Evolutionary conservation across 1,140 invertebrate genomes (phyloP).

Genomic region (Bombus affinis): DNA sequence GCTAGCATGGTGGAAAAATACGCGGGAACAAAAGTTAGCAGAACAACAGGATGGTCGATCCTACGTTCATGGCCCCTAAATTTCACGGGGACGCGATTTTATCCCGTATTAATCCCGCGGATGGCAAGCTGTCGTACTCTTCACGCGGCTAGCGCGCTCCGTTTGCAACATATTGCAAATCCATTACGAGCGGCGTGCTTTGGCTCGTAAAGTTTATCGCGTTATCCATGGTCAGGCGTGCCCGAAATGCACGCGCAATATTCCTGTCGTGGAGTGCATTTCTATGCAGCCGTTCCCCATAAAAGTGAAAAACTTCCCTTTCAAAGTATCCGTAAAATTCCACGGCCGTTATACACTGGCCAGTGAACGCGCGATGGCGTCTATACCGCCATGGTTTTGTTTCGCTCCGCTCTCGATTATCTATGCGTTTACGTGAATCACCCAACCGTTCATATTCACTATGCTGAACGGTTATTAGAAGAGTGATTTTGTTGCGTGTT

Average conservation of each 20-base stretch:
- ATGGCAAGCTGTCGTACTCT: slow-evolving; percentile 58
- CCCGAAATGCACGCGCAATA: slow-evolving; percentile 61
- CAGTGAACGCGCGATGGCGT: neutral
- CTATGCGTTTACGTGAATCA: neutral
- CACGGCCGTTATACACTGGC: slow-evolving; percentile 16
- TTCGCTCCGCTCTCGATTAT: neutral
- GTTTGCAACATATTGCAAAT: slow-evolving; percentile 70
- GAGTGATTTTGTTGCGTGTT: too few species aligned
- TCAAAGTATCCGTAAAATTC: slow-evolving; percentile 54
- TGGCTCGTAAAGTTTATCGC: slow-evolving; percentile 69
- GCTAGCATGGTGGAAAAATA: neutral
- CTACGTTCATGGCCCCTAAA: slow-evolving; percentile 35
- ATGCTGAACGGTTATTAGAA: neutral
- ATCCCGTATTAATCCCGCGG: slow-evolving; percentile 61
- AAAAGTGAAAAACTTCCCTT: slow-evolving; percentile 64
- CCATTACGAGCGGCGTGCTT: slow-evolving; percentile 65
- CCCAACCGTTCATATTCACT: too few species aligned
- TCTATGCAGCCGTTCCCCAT: slow-evolving; percentile 59
- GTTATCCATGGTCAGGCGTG: slow-evolving; percentile 66
- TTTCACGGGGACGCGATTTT: slow-evolving; percentile 48
- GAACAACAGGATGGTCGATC: slow-evolving; percentile 12
- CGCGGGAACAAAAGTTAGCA: neutral
- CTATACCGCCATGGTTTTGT: neutral
- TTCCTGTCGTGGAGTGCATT: slow-evolving; percentile 62
- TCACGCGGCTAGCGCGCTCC: slow-evolving; percentile 29